A percentile compares a stretch with the other conserved stretches of the same genome.
phyloP scores from a whole-genome alignment of 2,888 invertebrate species.

The Melanophora roralis region DNA sequence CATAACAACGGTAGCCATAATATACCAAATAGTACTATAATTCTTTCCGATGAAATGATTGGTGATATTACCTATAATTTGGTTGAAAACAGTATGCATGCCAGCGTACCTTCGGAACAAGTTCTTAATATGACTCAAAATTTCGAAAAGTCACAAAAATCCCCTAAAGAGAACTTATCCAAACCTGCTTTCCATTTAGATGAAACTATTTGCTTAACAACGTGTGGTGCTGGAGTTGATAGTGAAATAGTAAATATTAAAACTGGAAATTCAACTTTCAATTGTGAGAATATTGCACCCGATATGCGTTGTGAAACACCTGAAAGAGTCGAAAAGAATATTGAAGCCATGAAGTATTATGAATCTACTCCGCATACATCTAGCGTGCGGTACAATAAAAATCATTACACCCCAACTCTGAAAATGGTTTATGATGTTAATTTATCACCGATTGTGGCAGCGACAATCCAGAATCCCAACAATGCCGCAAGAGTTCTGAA shows the following conservation, averaged over 20 bases:
- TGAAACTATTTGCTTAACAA: constrained; percentile 68
- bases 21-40: constrained; percentile 61
- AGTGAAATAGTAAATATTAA: constrained; percentile 56
- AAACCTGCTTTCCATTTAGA: constrained; percentile 64
- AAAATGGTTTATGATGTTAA: constrained; percentile 69
- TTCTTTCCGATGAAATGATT: constrained; percentile 72
- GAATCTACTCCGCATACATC: constrained; percentile 73
- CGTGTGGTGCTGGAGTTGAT: background rate
- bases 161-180: constrained; percentile 64
- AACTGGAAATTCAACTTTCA: constrained; percentile 64
- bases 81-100: constrained; percentile 70
- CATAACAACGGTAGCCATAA: background rate
- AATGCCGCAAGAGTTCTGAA: constrained; percentile 64
- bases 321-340: constrained; percentile 67
- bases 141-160: background rate
- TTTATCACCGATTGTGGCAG: constrained; percentile 72
- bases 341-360: constrained; percentile 65
- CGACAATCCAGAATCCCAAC: constrained; percentile 34
- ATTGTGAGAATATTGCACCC: constrained; percentile 61
- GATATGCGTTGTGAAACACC: constrained; percentile 71
- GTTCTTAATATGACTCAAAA: constrained; percentile 50
- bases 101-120: constrained; percentile 37
- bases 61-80: constrained; percentile 74
- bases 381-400: constrained; percentile 65
- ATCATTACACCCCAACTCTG: constrained; percentile 69